Percentiles rank a stretch among this genome's conserved stretches.
Evolutionary conservation across 2,797 vertebrate genomes (phyloP).

Genomic region (Halcyon chelicuti): DNA sequence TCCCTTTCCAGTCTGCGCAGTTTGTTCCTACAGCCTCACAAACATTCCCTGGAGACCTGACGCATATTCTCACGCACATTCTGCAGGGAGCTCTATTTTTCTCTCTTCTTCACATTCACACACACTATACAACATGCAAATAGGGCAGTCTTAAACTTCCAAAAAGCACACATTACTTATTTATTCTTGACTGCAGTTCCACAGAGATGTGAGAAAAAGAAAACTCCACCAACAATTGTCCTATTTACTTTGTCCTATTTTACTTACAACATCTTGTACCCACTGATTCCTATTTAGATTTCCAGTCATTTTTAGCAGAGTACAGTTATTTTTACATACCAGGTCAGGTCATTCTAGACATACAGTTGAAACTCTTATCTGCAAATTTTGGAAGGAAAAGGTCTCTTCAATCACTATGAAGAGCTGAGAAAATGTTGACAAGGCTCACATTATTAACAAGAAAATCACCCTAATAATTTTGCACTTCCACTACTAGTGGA

Average conservation of each 20-base stretch:
- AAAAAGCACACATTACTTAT: neutral
- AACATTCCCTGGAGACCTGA: neutral
- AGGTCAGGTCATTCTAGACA: constrained; percentile 17
- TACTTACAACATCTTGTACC: neutral
- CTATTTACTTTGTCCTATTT: constrained; percentile 7
- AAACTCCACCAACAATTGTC: neutral
- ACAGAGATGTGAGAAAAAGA: neutral
- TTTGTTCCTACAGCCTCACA: neutral
- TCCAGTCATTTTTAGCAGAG: constrained; percentile 2
- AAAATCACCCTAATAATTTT: constrained; percentile 3
- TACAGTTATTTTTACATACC: constrained; percentile 24
- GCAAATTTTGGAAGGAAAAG: constrained; percentile 9
- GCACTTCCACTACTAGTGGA: neutral
- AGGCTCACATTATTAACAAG: neutral
- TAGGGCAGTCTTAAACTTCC: neutral
- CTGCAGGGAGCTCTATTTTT: neutral
- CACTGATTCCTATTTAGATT: neutral
- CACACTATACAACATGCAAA: neutral
- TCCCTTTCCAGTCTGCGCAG: neutral
- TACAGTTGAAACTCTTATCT: neutral
- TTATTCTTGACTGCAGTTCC: neutral
- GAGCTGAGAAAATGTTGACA: constrained; percentile 19
- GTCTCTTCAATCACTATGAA: neutral
- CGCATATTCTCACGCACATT: fast-evolving
- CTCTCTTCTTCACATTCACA: neutral